phyloP scores from a whole-genome alignment of 2,113 vertebrate genomes.

The Galemys pyrenaicus region DNA sequence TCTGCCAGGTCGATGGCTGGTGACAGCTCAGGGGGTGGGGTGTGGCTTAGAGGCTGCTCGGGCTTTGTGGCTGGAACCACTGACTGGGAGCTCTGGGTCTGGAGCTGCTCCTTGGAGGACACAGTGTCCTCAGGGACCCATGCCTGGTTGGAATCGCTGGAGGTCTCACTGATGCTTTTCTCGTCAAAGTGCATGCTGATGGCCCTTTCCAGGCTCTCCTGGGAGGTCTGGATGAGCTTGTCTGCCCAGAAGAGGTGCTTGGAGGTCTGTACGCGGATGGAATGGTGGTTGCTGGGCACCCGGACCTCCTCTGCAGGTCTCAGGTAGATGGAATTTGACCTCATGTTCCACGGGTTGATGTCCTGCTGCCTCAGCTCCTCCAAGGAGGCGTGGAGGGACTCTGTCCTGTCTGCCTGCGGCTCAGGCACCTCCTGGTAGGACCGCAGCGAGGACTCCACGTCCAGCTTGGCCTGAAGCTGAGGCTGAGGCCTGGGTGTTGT shows the following conservation, averaged over 20 bases:
- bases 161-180: no score
- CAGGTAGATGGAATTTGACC: not conserved
- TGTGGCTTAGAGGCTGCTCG: not conserved
- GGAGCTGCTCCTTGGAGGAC: not conserved
- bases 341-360: fast-evolving
- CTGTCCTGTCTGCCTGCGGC: not conserved
- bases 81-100: not conserved
- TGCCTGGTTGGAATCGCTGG: fast-evolving
- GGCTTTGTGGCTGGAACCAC: not conserved
- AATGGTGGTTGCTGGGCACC: fast-evolving
- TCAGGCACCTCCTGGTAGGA: fast-evolving
- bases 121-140: fast-evolving
- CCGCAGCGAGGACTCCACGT: not conserved
- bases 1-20: not conserved
- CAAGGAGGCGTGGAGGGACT: not conserved
- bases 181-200: fast-evolving
- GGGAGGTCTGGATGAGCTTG: constrained; percentile 64
- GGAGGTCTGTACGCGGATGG: constrained; percentile 62
- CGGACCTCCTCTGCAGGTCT: fast-evolving
- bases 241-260: constrained; percentile 73
- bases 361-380: fast-evolving
- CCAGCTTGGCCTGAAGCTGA: not conserved
- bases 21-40: fast-evolving
- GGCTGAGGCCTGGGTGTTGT: not conserved
- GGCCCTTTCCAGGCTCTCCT: not conserved